Evolutionary conservation across 2,113 vertebrate genomes (phyloP).

Genomic region (Pachyramphus minor): DNA sequence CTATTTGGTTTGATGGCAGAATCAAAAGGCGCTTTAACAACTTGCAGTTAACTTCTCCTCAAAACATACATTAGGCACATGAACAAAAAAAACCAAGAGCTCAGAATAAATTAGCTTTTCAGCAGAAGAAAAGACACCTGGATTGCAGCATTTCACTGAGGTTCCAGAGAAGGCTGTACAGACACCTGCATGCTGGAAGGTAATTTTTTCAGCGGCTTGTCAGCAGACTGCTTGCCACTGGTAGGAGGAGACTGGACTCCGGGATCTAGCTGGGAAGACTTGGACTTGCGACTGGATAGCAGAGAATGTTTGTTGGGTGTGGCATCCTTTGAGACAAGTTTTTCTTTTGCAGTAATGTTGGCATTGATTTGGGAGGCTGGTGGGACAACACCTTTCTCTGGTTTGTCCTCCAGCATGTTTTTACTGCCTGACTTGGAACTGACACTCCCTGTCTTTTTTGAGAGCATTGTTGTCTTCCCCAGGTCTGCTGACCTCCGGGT

Average conservation of each 20-base stretch:
- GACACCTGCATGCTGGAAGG: conserved; percentile 88
- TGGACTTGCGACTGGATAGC: conserved; percentile 83
- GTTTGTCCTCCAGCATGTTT: conserved; percentile 50
- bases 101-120: conserved; percentile 83
- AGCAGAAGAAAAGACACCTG: conserved; percentile 72
- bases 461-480: conserved; percentile 86
- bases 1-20: conserved; percentile 84
- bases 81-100: conserved; percentile 77
- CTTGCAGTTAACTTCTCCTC: conserved; percentile 74
- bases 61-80: conserved; percentile 80
- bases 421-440: conserved; percentile 76
- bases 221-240: conserved; percentile 80
- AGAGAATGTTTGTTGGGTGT: conserved; percentile 84
- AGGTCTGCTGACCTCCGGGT: conserved; percentile 90
- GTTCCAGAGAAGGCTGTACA: conserved; percentile 86
- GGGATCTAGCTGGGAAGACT: conserved; percentile 86
- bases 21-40: conserved; percentile 87
- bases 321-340: conserved; percentile 75
- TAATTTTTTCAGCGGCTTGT: conserved; percentile 83
- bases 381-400: conserved; percentile 31
- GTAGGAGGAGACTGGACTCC: conserved; percentile 75
- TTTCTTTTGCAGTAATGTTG: conserved; percentile 64
- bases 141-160: conserved; percentile 82
- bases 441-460: conserved; percentile 80
- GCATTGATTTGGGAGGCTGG: conserved; percentile 41